phyloP scores from a whole-genome alignment of 1,140 invertebrate species.

The Zeugodacus cucurbitae region DNA sequence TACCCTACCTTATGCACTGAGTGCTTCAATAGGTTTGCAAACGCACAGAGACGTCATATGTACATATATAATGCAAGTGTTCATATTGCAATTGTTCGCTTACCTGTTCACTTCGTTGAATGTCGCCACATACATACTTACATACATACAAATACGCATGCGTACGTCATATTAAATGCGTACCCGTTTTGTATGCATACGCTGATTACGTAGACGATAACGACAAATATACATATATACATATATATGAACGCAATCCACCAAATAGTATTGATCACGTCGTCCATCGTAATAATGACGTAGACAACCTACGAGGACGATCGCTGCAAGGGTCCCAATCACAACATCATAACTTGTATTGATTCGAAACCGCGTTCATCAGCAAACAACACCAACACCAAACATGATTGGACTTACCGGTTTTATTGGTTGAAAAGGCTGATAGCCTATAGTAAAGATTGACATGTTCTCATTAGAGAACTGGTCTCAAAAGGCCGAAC shows the following conservation, averaged over 20 bases:
- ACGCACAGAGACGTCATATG: neutral
- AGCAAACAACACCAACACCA: neutral
- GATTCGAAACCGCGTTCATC: neutral
- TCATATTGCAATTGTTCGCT: neutral
- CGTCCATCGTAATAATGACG: neutral
- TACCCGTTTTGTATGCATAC: neutral
- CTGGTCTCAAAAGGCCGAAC: neutral
- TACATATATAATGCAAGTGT: neutral
- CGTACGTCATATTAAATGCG: neutral
- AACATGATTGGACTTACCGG: neutral
- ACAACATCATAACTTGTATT: constrained; percentile 17
- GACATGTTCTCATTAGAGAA: neutral
- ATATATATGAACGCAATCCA: neutral
- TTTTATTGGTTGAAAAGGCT: neutral
- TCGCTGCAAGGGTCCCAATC: neutral
- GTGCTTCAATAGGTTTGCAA: constrained; percentile 8
- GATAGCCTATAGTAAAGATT: neutral
- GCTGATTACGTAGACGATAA: neutral
- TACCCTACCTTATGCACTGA: neutral
- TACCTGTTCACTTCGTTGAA: constrained; percentile 1
- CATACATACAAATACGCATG: neutral
- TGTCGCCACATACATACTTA: neutral
- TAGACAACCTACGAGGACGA: neutral
- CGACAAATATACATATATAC: neutral
- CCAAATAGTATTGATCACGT: constrained; percentile 1